phyloP scores from a whole-genome alignment of 2,113 vertebrate genomes.

The Apteryx owenii region DNA sequence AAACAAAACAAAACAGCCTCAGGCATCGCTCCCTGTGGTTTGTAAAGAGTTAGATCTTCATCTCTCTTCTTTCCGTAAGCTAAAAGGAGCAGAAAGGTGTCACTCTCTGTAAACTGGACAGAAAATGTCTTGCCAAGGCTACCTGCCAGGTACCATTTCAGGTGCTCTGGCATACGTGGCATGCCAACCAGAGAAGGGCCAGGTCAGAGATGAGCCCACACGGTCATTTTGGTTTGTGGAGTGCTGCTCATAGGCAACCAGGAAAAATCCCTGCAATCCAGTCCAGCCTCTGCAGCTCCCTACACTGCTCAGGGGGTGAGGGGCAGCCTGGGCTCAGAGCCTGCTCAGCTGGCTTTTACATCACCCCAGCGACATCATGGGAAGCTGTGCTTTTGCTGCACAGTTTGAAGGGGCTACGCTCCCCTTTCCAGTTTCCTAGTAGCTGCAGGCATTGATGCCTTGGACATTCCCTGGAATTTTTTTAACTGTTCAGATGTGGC shows the following conservation, averaged over 20 bases:
- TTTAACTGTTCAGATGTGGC: neutral
- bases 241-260: neutral
- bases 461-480: neutral
- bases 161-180: neutral
- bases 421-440: neutral
- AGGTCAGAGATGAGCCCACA: neutral
- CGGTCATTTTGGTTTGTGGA: neutral
- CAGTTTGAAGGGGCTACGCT: neutral
- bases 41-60: neutral
- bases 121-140: neutral
- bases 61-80: neutral
- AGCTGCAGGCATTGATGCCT: neutral
- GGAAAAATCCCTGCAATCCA: neutral
- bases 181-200: neutral
- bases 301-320: neutral
- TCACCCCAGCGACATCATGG: neutral
- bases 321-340: neutral
- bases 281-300: neutral
- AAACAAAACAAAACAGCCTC: neutral
- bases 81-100: neutral
- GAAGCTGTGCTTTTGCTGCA: neutral
- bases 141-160: neutral
- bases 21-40: neutral
- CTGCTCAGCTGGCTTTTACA: neutral
- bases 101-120: neutral